Evolutionary conservation across 2,888 invertebrate species (phyloP), one percentile per base, ranked within the genome.

Genomic region (Conistra vaccinii): DNA sequence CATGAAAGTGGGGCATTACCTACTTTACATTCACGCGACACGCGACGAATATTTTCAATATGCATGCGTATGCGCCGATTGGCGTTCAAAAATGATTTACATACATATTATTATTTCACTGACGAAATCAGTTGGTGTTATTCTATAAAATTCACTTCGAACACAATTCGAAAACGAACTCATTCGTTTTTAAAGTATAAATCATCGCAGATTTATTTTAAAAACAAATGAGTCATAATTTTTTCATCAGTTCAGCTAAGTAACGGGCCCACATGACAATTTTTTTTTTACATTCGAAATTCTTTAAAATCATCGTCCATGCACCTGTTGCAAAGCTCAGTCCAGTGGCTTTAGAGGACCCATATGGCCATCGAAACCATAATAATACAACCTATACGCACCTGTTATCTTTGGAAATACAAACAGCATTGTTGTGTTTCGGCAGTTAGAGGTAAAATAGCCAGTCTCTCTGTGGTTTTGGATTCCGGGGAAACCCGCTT

Each of bases 1-100:
- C 26, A 51, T 29, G 26, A 39, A 70, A 17, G 35, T 51, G 3
- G 20, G n/a, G 4, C 71, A 32, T 65, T 48, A 65, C 42, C 20
- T 26, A 45, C 61, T 71, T 51, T 51, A 12, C 26, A 72, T 51
- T 51, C 70, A 72, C 39, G 70, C 71, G 39, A 72, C 70, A 72
- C 51, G 39, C 39, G 70, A 72, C 12, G 29, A 26, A 9, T 71
- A 51, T 51, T 71, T 70, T 51, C 71, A 17, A 35, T 4, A 23
- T 70, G 23, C 23, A 51, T 51, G 70, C 72, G 72, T 17, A 51
- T 51, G 72, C 29, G 39, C 35, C 72, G 72, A 3, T 23, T 70
- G 17, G 51, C 48, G 48, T 51, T n/a, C n/a, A n/a, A n/a, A n/a
- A n/a, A n/a, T n/a, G n/a, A n/a, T n/a, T n/a, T n/a, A n/a, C n/a